A percentile compares a stretch with the other conserved stretches of the same genome.
phyloP scores from a whole-genome alignment of 2,888 invertebrate species.

The Phymatocera aterrima region DNA sequence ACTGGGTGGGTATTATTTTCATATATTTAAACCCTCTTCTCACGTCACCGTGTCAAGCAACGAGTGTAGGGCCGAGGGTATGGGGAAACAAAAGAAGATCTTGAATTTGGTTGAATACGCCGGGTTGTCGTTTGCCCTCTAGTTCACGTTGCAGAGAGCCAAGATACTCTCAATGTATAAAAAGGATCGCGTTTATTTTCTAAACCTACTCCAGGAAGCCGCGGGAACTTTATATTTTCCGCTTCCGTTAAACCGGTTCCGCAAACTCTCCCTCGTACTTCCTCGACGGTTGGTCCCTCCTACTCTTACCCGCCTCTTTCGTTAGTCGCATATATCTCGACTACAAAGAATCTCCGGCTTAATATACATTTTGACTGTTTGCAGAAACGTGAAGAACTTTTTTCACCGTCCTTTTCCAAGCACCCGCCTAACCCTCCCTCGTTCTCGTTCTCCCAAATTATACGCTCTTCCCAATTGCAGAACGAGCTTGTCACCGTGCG shows the following conservation, averaged over 20 bases:
- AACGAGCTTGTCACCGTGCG: no score
- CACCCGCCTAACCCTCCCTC: no score
- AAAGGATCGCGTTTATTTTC: slow-evolving; percentile 45
- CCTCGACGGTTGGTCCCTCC: background rate
- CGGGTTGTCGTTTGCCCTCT: slow-evolving; percentile 7
- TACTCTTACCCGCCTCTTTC: background rate
- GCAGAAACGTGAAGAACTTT: background rate
- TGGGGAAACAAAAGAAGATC: slow-evolving; percentile 1
- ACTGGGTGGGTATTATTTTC: background rate
- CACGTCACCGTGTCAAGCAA: background rate
- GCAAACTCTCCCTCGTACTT: slow-evolving; percentile 1
- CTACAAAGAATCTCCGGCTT: background rate
- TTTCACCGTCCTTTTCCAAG: no score
- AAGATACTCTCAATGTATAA: slow-evolving; percentile 12
- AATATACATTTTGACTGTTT: background rate
- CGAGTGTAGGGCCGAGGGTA: background rate
- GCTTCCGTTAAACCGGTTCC: slow-evolving; percentile 42
- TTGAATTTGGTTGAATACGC: slow-evolving; percentile 29
- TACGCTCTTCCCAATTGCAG: no score
- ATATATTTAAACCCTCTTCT: slow-evolving; percentile 14
- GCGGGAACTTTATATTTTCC: slow-evolving; percentile 45
- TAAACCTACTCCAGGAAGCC: slow-evolving; percentile 37
- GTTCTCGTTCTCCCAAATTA: no score
- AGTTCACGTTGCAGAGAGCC: background rate
- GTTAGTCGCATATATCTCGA: slow-evolving; percentile 2